Evolutionary conservation across 2,113 vertebrate genomes (phyloP), one percentile per base, ranked within the genome.

Genomic region (Scytalopus superciliaris): DNA sequence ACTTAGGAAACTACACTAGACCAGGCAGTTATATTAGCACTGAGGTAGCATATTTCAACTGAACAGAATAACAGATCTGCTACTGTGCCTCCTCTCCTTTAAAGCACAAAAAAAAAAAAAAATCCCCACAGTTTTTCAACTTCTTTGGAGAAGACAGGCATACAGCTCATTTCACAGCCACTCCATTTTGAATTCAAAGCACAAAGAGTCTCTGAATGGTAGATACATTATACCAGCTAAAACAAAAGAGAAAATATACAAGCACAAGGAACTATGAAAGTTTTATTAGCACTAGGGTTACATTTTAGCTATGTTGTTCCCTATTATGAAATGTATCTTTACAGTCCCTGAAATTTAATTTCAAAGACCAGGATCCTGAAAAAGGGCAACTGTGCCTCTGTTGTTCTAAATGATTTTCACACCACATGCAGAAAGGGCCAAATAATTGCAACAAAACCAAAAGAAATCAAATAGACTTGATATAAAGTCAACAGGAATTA

Each of bases 1-100:
- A 47, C 11, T 55, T 66, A 64, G 12, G n/a, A 88, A 85, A 87
- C 67, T 40, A 87, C 18, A 79, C 24, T 39, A 90, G 80, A 92
- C 42, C 81, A 94, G 78, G 75, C 82, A 94, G 76, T 91, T 95
- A 66, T 91, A 89, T 33, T 84, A 96, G 80, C 68, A 87, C 79
- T 95, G 96, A 97, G 96, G 95, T 97, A 97, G 96, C 72, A 57
- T 86, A 95, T 88, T 93, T 88, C 72, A 95, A 69, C 4, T 83
- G 67, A 94, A 92, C 50, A 93, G 45, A 93, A 50, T 60, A 84
- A 94, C 23, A 85, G 1, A 8, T 74, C 47, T 94, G 85, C 66
- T 90, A 94, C 25, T 76, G 78, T 80, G 90, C 82, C 75, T 87
- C 47, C 59, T 92, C 94, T 92, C 92, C 90, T 69, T 90, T 93